phyloP scores from a whole-genome alignment of 2,888 invertebrate genomes.

The Leptopilina syphax region DNA sequence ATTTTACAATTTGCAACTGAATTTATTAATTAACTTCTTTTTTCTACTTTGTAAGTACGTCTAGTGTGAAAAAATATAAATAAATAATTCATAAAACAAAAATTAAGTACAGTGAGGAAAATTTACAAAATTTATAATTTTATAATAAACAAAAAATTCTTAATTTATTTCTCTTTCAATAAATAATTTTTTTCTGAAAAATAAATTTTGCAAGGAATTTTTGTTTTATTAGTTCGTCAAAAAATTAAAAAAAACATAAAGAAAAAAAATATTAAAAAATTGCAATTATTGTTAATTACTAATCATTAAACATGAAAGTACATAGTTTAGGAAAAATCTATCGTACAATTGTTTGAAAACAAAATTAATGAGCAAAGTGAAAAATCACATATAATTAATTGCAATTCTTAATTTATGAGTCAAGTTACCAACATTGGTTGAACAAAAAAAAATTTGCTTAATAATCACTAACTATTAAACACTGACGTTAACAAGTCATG shows the following conservation, averaged over 20 bases:
- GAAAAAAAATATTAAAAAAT: neutral
- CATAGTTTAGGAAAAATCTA: conserved; percentile 1
- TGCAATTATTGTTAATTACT: neutral
- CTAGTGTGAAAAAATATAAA: too few species aligned
- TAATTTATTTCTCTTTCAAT: too few species aligned
- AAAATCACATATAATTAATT: neutral
- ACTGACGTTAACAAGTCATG: conserved; percentile 4
- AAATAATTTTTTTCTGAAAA: too few species aligned
- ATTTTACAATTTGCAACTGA: too few species aligned
- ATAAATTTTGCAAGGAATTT: too few species aligned
- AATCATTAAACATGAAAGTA: conserved; percentile 1
- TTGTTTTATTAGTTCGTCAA: too few species aligned
- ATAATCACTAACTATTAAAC: neutral
- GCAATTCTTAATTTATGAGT: neutral
- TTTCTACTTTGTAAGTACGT: too few species aligned
- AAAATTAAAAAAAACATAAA: neutral
- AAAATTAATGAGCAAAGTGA: neutral
- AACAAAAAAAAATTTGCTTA: neutral
- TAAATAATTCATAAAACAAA: too few species aligned
- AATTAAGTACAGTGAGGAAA: too few species aligned
- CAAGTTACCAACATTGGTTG: neutral
- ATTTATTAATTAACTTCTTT: too few species aligned
- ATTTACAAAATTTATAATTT: too few species aligned
- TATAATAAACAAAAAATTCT: too few species aligned
- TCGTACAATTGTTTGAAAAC: neutral